Percentiles rank a stretch among this genome's conserved stretches.
phyloP scores from a whole-genome alignment of 2,888 invertebrate genomes.

The Hyposoter dolosus region DNA sequence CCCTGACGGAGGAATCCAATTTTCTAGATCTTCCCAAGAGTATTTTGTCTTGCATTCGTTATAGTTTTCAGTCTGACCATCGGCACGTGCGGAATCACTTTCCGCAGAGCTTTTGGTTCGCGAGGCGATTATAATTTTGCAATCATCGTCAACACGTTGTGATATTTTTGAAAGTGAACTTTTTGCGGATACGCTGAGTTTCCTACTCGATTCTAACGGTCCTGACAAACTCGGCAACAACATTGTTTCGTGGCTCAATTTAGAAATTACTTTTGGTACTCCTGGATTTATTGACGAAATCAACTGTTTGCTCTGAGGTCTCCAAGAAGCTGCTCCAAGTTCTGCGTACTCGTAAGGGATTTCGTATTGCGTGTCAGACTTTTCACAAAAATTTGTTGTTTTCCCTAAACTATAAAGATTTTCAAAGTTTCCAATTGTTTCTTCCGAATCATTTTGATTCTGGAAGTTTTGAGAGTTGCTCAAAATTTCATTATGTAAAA shows the following conservation, averaged over 20 bases:
- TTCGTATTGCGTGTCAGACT: constrained; percentile 1
- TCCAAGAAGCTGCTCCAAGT: not conserved
- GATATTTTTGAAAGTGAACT: not conserved
- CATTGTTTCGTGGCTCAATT: not conserved
- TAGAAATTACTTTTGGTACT: not conserved
- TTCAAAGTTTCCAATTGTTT: not conserved
- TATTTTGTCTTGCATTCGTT: constrained; percentile 64
- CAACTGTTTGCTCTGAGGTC: not conserved
- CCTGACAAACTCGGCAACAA: not conserved
- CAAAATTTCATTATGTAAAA: not conserved
- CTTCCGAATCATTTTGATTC: not conserved
- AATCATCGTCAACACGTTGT: not conserved
- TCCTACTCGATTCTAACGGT: not conserved
- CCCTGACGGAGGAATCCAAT: constrained; percentile 70
- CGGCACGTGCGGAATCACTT: constrained; percentile 9
- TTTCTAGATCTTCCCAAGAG: constrained; percentile 71
- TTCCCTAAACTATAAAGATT: not conserved
- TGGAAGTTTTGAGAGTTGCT: not conserved
- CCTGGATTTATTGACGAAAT: constrained; percentile 11
- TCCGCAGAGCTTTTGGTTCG: constrained; percentile 8
- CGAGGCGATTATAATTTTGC: not conserved
- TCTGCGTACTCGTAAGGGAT: not conserved
- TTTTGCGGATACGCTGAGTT: not conserved
- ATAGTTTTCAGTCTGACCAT: not conserved
- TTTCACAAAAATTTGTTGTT: not conserved